phyloP scores from a whole-genome alignment of 2,888 invertebrate species.

The Dioctria rufipes region DNA sequence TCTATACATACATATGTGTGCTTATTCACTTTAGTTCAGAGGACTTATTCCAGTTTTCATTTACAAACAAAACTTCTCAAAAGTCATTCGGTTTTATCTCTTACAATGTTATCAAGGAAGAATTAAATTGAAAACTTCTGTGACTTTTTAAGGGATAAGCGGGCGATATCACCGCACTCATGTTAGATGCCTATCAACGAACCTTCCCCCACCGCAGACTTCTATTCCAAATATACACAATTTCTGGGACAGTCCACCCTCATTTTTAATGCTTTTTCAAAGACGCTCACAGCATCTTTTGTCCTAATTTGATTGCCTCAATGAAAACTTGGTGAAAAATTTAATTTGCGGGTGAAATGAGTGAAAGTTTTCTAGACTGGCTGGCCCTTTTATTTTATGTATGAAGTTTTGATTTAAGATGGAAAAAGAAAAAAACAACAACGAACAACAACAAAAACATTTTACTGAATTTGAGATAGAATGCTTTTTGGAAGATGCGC shows the following conservation, averaged over 20 bases:
- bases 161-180: constrained; percentile 45
- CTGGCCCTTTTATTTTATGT: constrained; percentile 35
- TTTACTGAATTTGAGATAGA: too few relatives aligned
- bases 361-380: background rate
- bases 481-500: too few relatives aligned
- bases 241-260: constrained; percentile 45
- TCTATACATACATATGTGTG: background rate
- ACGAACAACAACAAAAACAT: too few relatives aligned
- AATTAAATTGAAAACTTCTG: constrained; percentile 52
- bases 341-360: constrained; percentile 40
- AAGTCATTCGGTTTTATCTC: constrained; percentile 28
- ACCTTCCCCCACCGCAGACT: background rate
- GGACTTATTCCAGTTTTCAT: background rate
- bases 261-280: constrained; percentile 52
- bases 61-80: constrained; percentile 43
- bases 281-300: constrained; percentile 13
- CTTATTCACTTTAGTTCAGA: background rate
- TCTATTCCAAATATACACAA: background rate
- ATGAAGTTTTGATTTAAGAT: background rate
- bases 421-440: too few relatives aligned
- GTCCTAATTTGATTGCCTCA: constrained; percentile 49
- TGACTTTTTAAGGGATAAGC: constrained; percentile 25
- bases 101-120: constrained; percentile 39
- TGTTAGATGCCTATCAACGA: constrained; percentile 44
- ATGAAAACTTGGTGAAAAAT: constrained; percentile 51